Conservation (phyloP, 1,140 invertebrate species). For the Arion vulgaris region DNA sequence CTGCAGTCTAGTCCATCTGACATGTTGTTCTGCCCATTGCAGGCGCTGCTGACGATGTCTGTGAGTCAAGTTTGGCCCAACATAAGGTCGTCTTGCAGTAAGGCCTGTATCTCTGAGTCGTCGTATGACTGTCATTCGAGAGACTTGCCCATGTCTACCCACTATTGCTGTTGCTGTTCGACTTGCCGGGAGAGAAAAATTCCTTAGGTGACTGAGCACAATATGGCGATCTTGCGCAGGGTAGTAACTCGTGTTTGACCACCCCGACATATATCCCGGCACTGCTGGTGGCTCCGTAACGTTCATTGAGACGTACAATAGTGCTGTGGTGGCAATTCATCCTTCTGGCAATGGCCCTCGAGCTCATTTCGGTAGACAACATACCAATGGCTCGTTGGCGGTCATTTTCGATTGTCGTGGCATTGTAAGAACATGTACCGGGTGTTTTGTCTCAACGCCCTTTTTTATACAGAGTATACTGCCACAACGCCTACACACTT, state of each 20-base stretch:
- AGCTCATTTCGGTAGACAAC: neutral
- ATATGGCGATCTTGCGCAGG: slow-evolving; percentile 5
- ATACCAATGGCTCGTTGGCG: neutral
- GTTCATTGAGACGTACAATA: neutral
- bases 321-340: slow-evolving; percentile 5
- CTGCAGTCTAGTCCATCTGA: neutral
- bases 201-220: neutral
- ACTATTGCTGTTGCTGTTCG: slow-evolving; percentile 1
- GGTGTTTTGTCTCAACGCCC: neutral
- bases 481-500: neutral
- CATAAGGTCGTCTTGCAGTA: slow-evolving; percentile 9
- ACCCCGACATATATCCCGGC: neutral
- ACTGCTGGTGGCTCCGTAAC: neutral
- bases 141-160: neutral
- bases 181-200: neutral
- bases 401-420: neutral
- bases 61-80: slow-evolving; percentile 8
- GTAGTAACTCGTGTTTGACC: neutral
- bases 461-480: neutral
- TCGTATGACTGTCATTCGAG: neutral
- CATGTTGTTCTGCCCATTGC: slow-evolving; percentile 1
- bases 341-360: neutral
- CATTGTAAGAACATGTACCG: neutral
- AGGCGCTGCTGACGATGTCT: slow-evolving; percentile 4
- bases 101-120: neutral